phyloP scores from a whole-genome alignment of 2,113 vertebrate species.

The Thoracochromis brauschi region DNA sequence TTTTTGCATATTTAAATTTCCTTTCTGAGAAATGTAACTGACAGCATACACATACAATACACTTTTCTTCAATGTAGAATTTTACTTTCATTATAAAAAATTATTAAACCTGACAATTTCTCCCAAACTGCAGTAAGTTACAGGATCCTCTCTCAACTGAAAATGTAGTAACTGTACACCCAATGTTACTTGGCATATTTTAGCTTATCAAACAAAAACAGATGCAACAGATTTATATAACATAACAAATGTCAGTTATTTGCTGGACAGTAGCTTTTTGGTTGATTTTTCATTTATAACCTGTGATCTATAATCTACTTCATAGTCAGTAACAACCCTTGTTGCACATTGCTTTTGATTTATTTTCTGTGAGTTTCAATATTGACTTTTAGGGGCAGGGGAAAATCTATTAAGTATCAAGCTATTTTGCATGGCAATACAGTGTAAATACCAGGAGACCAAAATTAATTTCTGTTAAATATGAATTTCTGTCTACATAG shows the following conservation, averaged over 20 bases:
- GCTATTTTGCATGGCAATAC: not conserved
- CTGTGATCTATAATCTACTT: not conserved
- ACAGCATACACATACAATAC: not conserved
- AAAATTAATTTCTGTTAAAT: not conserved
- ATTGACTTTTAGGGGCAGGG: not conserved
- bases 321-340: not conserved
- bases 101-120: not conserved
- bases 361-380: not conserved
- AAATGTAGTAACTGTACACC: not conserved
- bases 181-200: not conserved
- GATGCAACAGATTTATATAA: not conserved
- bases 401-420: not conserved
- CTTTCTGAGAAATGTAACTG: not conserved
- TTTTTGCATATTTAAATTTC: not conserved
- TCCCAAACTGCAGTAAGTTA: not conserved
- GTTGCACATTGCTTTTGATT: not conserved
- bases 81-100: not conserved
- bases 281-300: not conserved
- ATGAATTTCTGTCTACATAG: not conserved
- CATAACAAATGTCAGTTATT: not conserved
- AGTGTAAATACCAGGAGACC: not conserved
- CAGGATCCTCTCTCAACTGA: not conserved
- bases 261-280: not conserved
- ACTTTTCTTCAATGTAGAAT: not conserved
- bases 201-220: not conserved